phyloP scores from a whole-genome alignment of 2,888 invertebrate species.

The Aphodius sticticus region DNA sequence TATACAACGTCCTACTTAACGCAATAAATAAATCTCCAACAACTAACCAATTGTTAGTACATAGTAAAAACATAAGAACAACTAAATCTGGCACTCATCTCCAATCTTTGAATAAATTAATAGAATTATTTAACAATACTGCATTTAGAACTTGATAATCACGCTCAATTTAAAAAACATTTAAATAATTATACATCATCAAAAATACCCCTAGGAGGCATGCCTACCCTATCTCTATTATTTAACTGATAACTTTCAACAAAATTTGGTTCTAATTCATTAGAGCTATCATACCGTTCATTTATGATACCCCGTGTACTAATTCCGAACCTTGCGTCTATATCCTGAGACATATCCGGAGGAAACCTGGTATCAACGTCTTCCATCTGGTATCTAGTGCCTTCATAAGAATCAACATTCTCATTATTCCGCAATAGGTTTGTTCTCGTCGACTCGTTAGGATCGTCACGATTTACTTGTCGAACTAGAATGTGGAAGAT shows the following conservation, averaged over 20 bases:
- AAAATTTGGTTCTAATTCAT: constrained; percentile 56
- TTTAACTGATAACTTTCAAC: constrained; percentile 56
- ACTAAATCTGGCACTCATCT: neutral
- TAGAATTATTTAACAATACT: neutral
- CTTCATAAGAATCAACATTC: constrained; percentile 72
- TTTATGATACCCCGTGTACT: constrained; percentile 65
- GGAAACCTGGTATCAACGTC: constrained; percentile 57
- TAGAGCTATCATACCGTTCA: constrained; percentile 51
- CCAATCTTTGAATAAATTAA: neutral
- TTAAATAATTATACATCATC: constrained; percentile 74
- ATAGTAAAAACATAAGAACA: neutral
- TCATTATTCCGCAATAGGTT: constrained; percentile 83
- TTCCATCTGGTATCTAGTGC: constrained; percentile 55
- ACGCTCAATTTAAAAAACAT: neutral
- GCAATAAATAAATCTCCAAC: neutral
- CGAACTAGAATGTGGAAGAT: constrained; percentile 56
- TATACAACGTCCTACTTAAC: neutral
- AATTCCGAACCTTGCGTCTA: constrained; percentile 72
- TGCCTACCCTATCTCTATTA: constrained; percentile 58
- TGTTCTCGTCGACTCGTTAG: constrained; percentile 76
- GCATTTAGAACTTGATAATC: neutral
- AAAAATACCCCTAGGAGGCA: constrained; percentile 80
- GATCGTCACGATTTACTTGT: constrained; percentile 64
- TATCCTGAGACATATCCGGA: constrained; percentile 59
- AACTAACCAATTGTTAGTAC: neutral